A percentile compares a stretch with the other conserved stretches of the same genome.
phyloP scores from a whole-genome alignment of 2,888 invertebrate species.

The Enchytraeus crypticus region DNA sequence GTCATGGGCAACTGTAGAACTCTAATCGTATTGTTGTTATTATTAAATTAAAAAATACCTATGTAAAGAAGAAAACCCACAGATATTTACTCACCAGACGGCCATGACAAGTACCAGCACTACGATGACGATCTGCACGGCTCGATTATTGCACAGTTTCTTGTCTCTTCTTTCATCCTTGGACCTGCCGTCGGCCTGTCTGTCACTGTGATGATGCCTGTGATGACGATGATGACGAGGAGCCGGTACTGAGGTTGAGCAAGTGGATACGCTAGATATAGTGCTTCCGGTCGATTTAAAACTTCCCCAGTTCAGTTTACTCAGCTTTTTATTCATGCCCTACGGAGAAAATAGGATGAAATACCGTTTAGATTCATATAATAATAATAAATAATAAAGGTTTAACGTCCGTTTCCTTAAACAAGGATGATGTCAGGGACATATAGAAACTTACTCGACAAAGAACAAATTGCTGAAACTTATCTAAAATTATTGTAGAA shows the following conservation, averaged over 20 bases:
- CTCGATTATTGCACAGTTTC: slow-evolving; percentile 58
- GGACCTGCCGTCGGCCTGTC: not conserved
- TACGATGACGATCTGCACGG: slow-evolving; percentile 80
- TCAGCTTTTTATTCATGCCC: slow-evolving; percentile 1
- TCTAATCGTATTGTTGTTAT: too few relatives aligned
- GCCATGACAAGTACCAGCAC: slow-evolving; percentile 88
- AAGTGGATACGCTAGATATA: not conserved
- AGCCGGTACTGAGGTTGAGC: not conserved
- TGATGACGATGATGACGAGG: slow-evolving; percentile 3
- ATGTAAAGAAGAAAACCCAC: too few relatives aligned
- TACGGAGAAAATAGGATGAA: too few relatives aligned
- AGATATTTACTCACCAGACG: slow-evolving; percentile 4
- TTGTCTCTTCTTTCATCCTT: not conserved
- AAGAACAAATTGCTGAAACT: too few relatives aligned
- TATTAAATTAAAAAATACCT: too few relatives aligned
- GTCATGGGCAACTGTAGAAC: too few relatives aligned
- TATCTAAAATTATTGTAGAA: too few relatives aligned
- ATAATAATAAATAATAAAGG: too few relatives aligned
- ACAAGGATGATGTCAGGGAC: too few relatives aligned
- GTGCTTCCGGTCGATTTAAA: not conserved
- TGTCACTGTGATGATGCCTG: not conserved
- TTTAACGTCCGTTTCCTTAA: too few relatives aligned
- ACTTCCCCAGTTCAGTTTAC: slow-evolving; percentile 1
- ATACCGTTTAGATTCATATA: too few relatives aligned
- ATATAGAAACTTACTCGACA: too few relatives aligned